Conservation (phyloP, 2,113 vertebrate species). For the Chitala chitala region DNA sequence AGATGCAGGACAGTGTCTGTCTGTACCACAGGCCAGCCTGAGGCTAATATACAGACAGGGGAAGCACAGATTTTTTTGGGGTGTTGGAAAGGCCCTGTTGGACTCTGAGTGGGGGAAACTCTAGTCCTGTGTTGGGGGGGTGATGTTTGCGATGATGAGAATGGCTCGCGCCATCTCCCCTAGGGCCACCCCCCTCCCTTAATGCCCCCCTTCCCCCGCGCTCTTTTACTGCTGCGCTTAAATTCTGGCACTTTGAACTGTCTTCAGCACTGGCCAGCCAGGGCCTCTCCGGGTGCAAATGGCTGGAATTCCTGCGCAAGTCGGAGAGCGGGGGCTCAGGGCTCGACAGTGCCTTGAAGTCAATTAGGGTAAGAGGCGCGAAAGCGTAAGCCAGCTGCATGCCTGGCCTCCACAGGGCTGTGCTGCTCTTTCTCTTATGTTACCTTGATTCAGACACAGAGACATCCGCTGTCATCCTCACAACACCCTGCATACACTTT, state of each 20-base stretch:
- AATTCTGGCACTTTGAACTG: conserved; percentile 24
- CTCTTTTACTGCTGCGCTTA: background rate
- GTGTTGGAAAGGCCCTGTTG: background rate
- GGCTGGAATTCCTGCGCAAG: conserved; percentile 17
- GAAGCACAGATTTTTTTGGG: background rate
- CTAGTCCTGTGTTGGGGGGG: background rate
- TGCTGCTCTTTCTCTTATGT: background rate
- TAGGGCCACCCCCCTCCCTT: conserved; percentile 3
- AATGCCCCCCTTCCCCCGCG: conserved; percentile 17
- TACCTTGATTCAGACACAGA: background rate
- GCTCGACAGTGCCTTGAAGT: conserved; percentile 14
- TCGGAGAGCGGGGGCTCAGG: too few species aligned
- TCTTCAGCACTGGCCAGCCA: conserved; percentile 8
- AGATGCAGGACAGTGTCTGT: too few species aligned
- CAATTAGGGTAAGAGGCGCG: background rate
- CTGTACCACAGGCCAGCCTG: background rate
- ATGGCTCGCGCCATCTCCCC: conserved; percentile 1
- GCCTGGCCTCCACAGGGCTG: background rate
- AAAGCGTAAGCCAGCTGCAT: background rate
- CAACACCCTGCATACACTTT: too few species aligned
- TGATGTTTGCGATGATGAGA: conserved; percentile 2
- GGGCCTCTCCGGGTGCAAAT: background rate
- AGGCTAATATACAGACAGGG: background rate
- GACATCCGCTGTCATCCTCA: background rate
- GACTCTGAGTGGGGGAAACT: background rate